A percentile compares a stretch with the other conserved stretches of the same genome.
Conservation (phyloP, 2,888 invertebrate species). For the Scotopteryx bipunctaria region DNA sequence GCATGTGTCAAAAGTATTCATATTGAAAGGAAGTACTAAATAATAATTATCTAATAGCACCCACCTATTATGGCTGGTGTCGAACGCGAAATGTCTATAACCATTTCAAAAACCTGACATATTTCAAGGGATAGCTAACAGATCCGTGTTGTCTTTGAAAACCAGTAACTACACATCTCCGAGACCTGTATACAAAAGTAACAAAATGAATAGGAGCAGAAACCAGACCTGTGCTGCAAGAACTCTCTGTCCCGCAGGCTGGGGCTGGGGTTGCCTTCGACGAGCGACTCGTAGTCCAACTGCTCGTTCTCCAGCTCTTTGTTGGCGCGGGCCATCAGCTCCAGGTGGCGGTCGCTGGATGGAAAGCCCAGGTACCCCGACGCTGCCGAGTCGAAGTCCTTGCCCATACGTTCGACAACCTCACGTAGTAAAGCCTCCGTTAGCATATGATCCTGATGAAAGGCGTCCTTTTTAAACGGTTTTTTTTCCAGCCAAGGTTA, state of each 20-base stretch:
- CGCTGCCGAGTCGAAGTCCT: constrained; percentile 86
- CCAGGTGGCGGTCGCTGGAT: constrained; percentile 69
- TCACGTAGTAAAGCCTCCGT: constrained; percentile 89
- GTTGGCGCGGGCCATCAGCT: constrained; percentile 80
- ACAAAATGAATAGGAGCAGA: no score
- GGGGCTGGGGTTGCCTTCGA: constrained; percentile 88
- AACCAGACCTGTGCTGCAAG: constrained; percentile 87
- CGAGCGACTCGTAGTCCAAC: constrained; percentile 88
- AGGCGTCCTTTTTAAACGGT: constrained; percentile 19
- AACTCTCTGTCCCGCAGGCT: constrained; percentile 94
- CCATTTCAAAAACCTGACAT: no score
- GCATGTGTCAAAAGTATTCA: no score
- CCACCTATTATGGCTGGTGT: no score
- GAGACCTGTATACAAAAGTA: no score
- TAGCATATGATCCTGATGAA: constrained; percentile 83
- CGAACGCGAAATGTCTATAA: no score
- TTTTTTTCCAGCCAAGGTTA: constrained; percentile 17
- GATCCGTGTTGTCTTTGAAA: no score
- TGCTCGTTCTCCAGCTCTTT: constrained; percentile 84
- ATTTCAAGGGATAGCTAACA: no score
- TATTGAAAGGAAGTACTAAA: background rate
- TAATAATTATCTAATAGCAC: no score
- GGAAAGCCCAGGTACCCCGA: constrained; percentile 86
- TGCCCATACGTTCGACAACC: constrained; percentile 90
- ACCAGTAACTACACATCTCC: no score